A percentile compares a stretch with the other conserved stretches of the same genome.
Evolutionary conservation across 2,888 invertebrate species (phyloP).

Genomic region (Coelinius sp.): DNA sequence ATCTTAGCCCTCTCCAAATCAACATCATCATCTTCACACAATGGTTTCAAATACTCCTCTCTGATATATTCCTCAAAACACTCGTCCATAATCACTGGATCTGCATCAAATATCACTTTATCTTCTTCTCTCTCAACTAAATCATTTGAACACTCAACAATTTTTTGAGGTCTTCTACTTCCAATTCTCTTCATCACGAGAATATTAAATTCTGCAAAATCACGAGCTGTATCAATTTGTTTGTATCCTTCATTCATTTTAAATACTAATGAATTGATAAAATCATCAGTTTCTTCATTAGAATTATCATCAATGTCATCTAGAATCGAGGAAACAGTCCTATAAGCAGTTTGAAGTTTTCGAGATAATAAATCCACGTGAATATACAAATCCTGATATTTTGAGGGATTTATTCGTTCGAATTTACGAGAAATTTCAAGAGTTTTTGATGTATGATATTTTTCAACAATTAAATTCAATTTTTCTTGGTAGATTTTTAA

Average conservation of each 20-base stretch:
- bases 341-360: slow-evolving; percentile 60
- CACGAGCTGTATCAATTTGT: slow-evolving; percentile 60
- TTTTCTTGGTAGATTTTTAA: slow-evolving; percentile 49
- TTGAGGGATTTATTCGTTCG: slow-evolving; percentile 53
- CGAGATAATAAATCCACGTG: slow-evolving; percentile 62
- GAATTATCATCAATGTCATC: slow-evolving; percentile 56
- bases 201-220: slow-evolving; percentile 60
- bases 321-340: slow-evolving; percentile 55
- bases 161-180: background rate
- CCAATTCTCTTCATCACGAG: slow-evolving; percentile 60
- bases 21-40: slow-evolving; percentile 53
- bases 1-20: slow-evolving; percentile 52
- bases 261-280: slow-evolving; percentile 48
- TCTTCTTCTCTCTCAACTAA: slow-evolving; percentile 15
- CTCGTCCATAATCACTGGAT: slow-evolving; percentile 65
- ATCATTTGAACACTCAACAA: background rate
- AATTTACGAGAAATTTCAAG: slow-evolving; percentile 48
- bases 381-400: slow-evolving; percentile 63
- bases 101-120: slow-evolving; percentile 51
- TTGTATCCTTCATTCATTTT: slow-evolving; percentile 58
- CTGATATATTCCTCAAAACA: slow-evolving; percentile 68
- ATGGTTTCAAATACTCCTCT: slow-evolving; percentile 62
- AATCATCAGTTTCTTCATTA: slow-evolving; percentile 43
- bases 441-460: slow-evolving; percentile 53
- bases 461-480: slow-evolving; percentile 50